Conservation (phyloP, 2,113 vertebrate genomes). For the Lampris incognitus region DNA sequence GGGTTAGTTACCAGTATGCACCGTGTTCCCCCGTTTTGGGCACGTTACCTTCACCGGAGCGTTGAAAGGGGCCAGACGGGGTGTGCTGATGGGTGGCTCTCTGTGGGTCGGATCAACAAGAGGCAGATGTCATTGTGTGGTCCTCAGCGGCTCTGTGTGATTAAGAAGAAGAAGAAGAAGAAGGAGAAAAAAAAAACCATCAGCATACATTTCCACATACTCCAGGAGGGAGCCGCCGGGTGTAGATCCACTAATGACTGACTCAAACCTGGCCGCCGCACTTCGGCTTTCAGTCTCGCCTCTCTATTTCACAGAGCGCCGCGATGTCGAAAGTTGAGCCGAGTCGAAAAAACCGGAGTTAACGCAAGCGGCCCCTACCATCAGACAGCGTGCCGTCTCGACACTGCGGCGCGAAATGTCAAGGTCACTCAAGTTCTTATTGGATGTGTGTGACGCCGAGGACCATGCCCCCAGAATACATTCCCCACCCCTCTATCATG, state of each 20-base stretch:
- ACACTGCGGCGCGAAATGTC: slow-evolving; percentile 35
- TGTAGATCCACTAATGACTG: slow-evolving; percentile 48
- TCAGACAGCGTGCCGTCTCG: slow-evolving; percentile 57
- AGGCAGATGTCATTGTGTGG: slow-evolving; percentile 42
- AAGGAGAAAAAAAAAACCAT: background rate
- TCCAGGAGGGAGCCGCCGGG: slow-evolving; percentile 38
- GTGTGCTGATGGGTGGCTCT: slow-evolving; percentile 45
- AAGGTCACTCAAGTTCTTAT: slow-evolving; percentile 72
- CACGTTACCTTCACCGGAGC: slow-evolving; percentile 72
- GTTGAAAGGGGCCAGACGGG: slow-evolving; percentile 41
- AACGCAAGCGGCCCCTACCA: background rate
- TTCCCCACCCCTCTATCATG: slow-evolving; percentile 72
- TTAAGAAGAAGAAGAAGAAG: slow-evolving; percentile 5
- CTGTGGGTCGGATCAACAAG: slow-evolving; percentile 53
- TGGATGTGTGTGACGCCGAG: slow-evolving; percentile 53
- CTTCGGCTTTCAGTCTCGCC: slow-evolving; percentile 23
- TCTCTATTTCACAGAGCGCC: slow-evolving; percentile 24
- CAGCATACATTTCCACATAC: slow-evolving; percentile 47
- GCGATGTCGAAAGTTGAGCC: slow-evolving; percentile 50
- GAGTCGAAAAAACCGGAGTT: background rate
- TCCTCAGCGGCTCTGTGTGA: slow-evolving; percentile 39
- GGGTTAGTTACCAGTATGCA: background rate
- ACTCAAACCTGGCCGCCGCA: slow-evolving; percentile 35
- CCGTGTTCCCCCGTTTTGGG: slow-evolving; percentile 12
- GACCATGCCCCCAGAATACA: slow-evolving; percentile 64